phyloP scores from a whole-genome alignment of 2,113 vertebrate species.

The Antidorcas marsupialis region DNA sequence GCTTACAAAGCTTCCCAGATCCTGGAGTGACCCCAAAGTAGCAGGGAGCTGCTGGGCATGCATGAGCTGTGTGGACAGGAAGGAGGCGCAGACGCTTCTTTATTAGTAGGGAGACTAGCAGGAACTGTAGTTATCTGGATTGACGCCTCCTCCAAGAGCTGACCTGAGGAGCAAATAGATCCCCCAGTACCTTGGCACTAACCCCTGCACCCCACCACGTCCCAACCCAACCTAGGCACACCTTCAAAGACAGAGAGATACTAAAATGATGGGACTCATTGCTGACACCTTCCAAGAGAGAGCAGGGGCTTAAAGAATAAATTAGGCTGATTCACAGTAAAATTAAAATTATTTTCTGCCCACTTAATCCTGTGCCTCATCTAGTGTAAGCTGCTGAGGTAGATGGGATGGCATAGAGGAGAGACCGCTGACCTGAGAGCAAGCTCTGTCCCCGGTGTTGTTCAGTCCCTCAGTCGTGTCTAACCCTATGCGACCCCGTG shows the following conservation, averaged over 20 bases:
- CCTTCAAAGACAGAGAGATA: neutral
- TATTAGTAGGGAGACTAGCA: neutral
- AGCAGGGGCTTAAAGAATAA: neutral
- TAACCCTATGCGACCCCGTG: neutral
- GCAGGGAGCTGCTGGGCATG: neutral
- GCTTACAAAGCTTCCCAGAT: neutral
- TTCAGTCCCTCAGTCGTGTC: neutral
- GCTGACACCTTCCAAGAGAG: neutral
- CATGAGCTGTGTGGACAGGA: neutral
- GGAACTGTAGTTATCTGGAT: neutral
- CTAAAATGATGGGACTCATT: neutral
- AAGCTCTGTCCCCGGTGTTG: neutral
- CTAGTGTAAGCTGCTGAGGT: neutral
- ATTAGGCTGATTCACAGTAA: neutral
- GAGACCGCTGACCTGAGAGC: neutral
- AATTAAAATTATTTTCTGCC: neutral
- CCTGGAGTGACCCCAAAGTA: neutral
- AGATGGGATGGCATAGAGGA: neutral
- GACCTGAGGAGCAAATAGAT: neutral
- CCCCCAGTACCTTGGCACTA: neutral
- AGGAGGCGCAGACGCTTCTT: neutral
- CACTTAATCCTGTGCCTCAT: neutral
- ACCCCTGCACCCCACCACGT: rapidly evolving
- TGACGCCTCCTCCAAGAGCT: neutral
- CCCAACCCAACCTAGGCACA: neutral